A percentile compares a stretch with the other conserved stretches of the same genome.
phyloP scores from a whole-genome alignment of 2,797 vertebrate genomes.

The Aselliscus stoliczkanus region DNA sequence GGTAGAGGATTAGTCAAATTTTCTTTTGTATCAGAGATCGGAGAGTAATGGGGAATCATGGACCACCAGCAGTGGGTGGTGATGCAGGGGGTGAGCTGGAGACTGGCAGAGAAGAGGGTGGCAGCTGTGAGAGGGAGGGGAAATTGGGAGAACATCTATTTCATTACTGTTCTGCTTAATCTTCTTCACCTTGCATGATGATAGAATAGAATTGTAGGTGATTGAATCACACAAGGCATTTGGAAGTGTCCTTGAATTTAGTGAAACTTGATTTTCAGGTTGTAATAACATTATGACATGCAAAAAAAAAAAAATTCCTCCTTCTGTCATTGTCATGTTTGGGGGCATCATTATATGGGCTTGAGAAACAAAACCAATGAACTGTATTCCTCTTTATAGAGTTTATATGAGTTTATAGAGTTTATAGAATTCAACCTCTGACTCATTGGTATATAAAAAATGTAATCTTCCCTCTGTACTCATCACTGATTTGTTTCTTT shows the following conservation, averaged over 20 bases:
- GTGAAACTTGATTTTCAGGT: constrained; percentile 8
- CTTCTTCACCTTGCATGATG: not conserved
- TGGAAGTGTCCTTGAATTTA: not conserved
- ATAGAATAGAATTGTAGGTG: not conserved
- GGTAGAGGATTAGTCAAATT: not conserved
- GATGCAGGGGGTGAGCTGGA: not conserved
- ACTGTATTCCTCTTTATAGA: not conserved
- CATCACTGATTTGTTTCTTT: not conserved
- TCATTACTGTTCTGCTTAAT: not conserved
- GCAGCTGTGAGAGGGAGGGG: not conserved
- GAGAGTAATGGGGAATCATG: not conserved
- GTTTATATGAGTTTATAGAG: too few species aligned
- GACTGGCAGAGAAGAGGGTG: not conserved
- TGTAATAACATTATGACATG: not conserved
- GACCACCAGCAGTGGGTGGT: not conserved
- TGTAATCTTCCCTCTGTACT: not conserved
- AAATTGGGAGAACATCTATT: not conserved
- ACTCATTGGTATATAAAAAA: not conserved
- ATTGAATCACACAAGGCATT: not conserved
- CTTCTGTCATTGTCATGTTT: not conserved
- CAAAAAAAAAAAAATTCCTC: not conserved
- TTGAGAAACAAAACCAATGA: not conserved
- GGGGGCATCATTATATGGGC: not conserved
- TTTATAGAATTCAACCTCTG: not conserved
- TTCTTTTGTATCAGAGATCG: not conserved